Base-by-base conservation (phyloP, 1,140 invertebrate genomes). In the Drosophila insularis region DNA sequence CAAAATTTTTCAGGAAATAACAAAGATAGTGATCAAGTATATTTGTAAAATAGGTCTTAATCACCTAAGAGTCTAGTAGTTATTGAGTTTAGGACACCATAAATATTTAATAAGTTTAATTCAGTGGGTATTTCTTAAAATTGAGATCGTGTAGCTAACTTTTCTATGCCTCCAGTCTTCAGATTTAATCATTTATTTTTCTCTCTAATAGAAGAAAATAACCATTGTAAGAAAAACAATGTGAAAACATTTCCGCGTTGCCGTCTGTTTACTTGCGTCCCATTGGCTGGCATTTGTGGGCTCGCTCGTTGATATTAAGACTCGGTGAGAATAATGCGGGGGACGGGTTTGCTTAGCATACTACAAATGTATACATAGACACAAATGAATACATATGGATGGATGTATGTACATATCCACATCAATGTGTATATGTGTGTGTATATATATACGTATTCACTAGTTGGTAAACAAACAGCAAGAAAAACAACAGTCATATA, bases 241-340 rank as follows among this genome's bases (percentile, higher is more conserved):
- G 37, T 40, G 11, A 63, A 63, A 54, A 63, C 40, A 31, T 60
- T 75, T 75, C 73, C 73, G 73, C 73, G 59, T 75, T 60, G 74
- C 46, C 58, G 39, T 32, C 78, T 81, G 37, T 82, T 82, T 87
- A 87, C 79, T 72, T 50, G 65, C 8, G 39, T 40, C 68, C 68
- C 39, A 86, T 86, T 86, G 81, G 82, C 59, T 68, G 61, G 71
- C 56, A 71, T 54, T 67, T 71, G 81, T 76, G 81, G 81, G 81
- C 81, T 75, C 81, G 81, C 43, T 50, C 43, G 10, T 10, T 19
- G 43, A 50, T 50, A 50, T 21, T 50, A 11, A 50, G 43, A 50
- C 11, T 37, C 80, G 55, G 8, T 14, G 55, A 19, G 14, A 35
- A 58, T 14, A 58, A 58, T 58, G 55, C 35, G 31, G 31, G 55